Percentiles rank a stretch among this genome's conserved stretches.
Evolutionary conservation across 2,113 vertebrate species (phyloP).

Genomic region (Crotophaga sulcirostris): DNA sequence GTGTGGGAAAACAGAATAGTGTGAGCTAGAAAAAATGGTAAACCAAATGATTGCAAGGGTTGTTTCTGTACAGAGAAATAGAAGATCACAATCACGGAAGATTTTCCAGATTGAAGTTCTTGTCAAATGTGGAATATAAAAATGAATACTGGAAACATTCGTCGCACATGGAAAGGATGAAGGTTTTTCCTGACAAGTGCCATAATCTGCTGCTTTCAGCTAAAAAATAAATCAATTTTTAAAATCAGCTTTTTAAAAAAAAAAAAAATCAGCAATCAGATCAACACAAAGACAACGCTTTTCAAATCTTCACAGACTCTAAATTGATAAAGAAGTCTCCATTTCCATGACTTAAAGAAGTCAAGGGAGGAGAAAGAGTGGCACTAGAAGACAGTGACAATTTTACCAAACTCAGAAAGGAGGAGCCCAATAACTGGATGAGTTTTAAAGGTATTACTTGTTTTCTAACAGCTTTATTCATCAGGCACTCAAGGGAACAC

Average conservation of each 20-base stretch:
- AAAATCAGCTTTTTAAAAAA: no score
- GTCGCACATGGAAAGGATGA: background rate
- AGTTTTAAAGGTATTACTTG: background rate
- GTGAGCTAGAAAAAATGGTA: background rate
- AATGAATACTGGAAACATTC: slow-evolving; percentile 8
- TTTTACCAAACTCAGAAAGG: background rate
- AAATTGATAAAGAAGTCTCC: background rate
- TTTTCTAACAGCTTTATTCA: background rate
- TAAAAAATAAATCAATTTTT: background rate
- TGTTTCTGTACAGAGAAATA: background rate
- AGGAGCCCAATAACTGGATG: background rate
- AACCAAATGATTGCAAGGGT: background rate
- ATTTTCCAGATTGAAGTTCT: background rate
- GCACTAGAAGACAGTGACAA: background rate
- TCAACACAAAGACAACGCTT: background rate
- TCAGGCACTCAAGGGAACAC: background rate
- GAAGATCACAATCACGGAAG: background rate
- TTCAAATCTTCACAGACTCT: background rate
- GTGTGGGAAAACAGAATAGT: background rate
- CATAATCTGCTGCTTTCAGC: background rate
- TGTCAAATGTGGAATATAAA: background rate
- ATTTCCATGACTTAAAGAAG: background rate
- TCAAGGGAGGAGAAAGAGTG: background rate
- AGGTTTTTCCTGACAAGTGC: slow-evolving; percentile 5
- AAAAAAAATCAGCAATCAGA: background rate